Base-by-base conservation (phyloP, 2,888 invertebrate species). In the Nymphalis urticae region DNA sequence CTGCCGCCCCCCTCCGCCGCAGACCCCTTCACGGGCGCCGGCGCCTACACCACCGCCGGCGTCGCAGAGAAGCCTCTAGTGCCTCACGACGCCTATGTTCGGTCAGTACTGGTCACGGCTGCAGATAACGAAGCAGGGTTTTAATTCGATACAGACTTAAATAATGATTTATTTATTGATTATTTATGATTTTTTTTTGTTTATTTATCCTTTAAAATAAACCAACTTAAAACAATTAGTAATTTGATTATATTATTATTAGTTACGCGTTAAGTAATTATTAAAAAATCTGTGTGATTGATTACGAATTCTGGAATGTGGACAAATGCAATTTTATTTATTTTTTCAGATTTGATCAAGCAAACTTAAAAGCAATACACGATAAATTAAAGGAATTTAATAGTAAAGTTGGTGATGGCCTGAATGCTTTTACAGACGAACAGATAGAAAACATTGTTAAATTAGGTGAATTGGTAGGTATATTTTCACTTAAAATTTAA, bases 351-450 rank as follows among this genome's bases (percentile, higher is more conserved):
- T 96, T 98, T 81, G 97, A 97, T 78, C 95, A 95, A 79, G 97
- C 96, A 7, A 97, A 97, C 88, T 84, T 95, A 32, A 92, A 92
- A 66, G 95, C 96, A 56, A 96, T 98, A 76, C 89, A 95, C 72
- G 95, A 95, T 76, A 96, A 96, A 82, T 82, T 95, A 66, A 95
- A 89, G 79, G 97, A 97, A 82, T 96, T 97, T 76, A 97, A 97
- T 81, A 88, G 89, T 58, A 95, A 95, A 84, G 84, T 93, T 13
- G 93, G 90, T 0, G 93, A 93, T 66, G 93, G 89, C 10, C 77
- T 87, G 16, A 89, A 87, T 64, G 87, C 94, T 24, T 83, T 95
- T 68, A 88, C 94, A 0, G 94, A 94, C 0, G 88, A 90, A 16
- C 88, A 95, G 68, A 80, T 96, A 71, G 94, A 94, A 70, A 91